These are phyloP conservation scores for Canis aureus DNA, from an alignment of 2,113 vertebrate species.

Conservation along the genomic window DNA sequence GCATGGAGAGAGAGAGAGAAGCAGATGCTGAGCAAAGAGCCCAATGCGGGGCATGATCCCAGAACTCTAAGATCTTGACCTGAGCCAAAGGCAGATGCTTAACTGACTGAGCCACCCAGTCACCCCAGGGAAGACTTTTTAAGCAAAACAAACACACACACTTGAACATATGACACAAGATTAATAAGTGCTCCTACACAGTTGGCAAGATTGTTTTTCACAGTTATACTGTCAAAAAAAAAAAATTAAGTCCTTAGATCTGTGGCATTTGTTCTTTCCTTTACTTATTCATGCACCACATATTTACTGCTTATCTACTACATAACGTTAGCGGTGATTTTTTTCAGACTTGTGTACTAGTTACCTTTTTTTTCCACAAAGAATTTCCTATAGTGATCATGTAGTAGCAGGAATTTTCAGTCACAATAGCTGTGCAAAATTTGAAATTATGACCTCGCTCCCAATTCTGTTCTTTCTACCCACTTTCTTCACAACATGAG, in stretches of 20 bases:
- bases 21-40: too few relatives aligned
- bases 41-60: too few relatives aligned
- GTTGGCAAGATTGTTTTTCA: not conserved
- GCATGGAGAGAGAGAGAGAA: too few relatives aligned
- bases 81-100: too few relatives aligned
- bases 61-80: too few relatives aligned
- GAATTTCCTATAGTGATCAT: not conserved
- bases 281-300: conserved; percentile 45
- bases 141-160: not conserved
- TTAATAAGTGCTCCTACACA: not conserved
- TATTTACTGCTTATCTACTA: conserved; percentile 16
- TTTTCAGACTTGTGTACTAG: not conserved
- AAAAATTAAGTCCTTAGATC: not conserved
- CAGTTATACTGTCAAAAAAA: not conserved
- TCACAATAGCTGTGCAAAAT: not conserved
- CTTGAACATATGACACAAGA: not conserved
- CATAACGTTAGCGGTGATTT: not conserved
- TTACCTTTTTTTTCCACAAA: not conserved
- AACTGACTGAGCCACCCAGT: too few relatives aligned
- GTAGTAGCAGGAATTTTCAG: not conserved
- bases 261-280: conserved; percentile 10
- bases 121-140: not conserved
- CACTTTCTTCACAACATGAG: not conserved
- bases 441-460: not conserved
- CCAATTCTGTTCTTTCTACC: not conserved